A percentile compares a stretch with the other conserved stretches of the same genome.
Evolutionary conservation across 2,797 vertebrate genomes (phyloP).

Genomic region (Danio kyathit): DNA sequence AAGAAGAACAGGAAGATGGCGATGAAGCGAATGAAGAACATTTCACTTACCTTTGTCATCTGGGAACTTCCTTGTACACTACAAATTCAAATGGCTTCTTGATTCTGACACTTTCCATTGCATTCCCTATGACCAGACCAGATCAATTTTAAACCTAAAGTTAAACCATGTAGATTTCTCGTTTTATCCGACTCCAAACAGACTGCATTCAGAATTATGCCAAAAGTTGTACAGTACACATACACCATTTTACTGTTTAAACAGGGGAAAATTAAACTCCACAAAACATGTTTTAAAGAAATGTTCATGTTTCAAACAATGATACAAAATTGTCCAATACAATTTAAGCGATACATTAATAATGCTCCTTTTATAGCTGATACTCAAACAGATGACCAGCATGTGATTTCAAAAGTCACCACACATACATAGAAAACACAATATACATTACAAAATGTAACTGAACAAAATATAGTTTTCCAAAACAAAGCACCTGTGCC

Average conservation of each 20-base stretch:
- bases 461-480: slow-evolving; percentile 25
- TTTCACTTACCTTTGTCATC: neutral
- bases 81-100: neutral
- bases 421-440: slow-evolving; percentile 55
- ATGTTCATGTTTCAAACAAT: slow-evolving; percentile 45
- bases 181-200: neutral
- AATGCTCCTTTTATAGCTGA: slow-evolving; percentile 43
- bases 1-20: neutral
- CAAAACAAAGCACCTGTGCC: slow-evolving; percentile 29
- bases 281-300: slow-evolving; percentile 33
- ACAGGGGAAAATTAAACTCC: slow-evolving; percentile 8
- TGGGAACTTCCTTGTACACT: neutral
- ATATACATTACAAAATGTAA: slow-evolving; percentile 64
- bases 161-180: neutral
- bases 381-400: slow-evolving; percentile 76
- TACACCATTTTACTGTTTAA: neutral
- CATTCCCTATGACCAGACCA: neutral
- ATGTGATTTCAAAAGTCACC: slow-evolving; percentile 69
- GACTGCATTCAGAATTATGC: too few species aligned
- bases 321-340: slow-evolving; percentile 47
- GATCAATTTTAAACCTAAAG: neutral
- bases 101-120: neutral
- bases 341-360: slow-evolving; percentile 39
- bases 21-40: neutral
- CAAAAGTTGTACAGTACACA: neutral